Percentiles rank a stretch among this genome's conserved stretches.
Conservation (phyloP, 1,140 invertebrate species). For the Vanessa tameamea region DNA sequence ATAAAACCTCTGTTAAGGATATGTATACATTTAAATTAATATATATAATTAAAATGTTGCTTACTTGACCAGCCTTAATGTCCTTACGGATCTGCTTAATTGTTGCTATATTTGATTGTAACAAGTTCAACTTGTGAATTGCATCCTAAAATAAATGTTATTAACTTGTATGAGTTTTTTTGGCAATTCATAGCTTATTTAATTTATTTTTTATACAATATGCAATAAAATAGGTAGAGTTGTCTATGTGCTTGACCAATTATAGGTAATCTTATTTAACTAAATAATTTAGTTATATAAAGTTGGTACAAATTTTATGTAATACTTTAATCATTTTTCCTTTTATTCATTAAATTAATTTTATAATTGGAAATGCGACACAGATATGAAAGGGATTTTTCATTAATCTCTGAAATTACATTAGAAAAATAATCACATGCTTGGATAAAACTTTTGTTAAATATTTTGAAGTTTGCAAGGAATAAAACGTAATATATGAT, state of each 20-base stretch:
- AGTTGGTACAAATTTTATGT: too few relatives aligned
- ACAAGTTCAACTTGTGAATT: constrained; percentile 83
- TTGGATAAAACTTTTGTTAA: not conserved
- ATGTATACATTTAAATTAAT: not conserved
- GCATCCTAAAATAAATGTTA: constrained; percentile 82
- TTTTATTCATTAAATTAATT: constrained; percentile 1
- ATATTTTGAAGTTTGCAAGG: too few relatives aligned
- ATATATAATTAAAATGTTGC: constrained; percentile 26
- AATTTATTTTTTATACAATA: too few relatives aligned
- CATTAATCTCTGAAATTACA: not conserved
- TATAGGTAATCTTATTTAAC: too few relatives aligned
- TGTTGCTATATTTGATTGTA: constrained; percentile 86
- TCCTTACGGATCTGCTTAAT: constrained; percentile 78
- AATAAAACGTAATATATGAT: not conserved
- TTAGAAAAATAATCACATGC: not conserved
- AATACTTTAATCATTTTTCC: too few relatives aligned
- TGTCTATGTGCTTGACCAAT: too few relatives aligned
- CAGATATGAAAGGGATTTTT: not conserved
- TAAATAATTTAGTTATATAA: too few relatives aligned
- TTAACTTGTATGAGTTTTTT: not conserved
- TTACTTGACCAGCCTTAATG: constrained; percentile 61
- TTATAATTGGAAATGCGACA: not conserved
- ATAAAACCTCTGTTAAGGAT: too few relatives aligned
- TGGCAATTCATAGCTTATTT: too few relatives aligned
- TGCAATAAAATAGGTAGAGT: too few relatives aligned